Conservation (phyloP, 2,113 vertebrate species). For the Catharus bicknelli region DNA sequence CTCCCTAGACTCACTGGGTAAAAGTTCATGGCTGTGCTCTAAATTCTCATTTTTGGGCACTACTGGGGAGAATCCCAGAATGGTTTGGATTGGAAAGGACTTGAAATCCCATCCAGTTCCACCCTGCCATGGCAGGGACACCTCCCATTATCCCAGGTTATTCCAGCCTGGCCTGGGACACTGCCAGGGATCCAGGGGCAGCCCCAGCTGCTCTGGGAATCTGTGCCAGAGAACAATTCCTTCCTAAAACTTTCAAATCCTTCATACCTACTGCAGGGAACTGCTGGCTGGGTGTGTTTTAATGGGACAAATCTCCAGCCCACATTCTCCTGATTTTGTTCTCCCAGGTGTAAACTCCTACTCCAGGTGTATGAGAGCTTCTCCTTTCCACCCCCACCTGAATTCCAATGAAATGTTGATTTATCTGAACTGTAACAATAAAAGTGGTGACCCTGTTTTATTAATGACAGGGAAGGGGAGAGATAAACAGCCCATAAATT, state of each 20-base stretch:
- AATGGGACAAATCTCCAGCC: background rate
- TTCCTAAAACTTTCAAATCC: background rate
- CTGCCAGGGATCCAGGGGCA: background rate
- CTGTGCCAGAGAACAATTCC: background rate
- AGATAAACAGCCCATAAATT: conserved; percentile 9
- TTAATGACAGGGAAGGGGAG: background rate
- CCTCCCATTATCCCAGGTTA: background rate
- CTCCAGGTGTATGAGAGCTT: background rate
- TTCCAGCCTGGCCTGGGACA: background rate
- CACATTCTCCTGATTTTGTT: background rate
- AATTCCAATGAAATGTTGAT: background rate
- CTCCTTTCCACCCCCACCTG: background rate
- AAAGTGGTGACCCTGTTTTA: background rate
- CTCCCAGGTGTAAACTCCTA: background rate
- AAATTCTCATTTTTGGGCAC: background rate
- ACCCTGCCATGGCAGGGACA: background rate
- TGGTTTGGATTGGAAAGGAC: background rate
- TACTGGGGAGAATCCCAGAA: background rate
- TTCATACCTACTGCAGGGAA: accelerated
- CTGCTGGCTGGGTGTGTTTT: background rate
- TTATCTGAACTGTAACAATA: background rate
- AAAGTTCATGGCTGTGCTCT: too few species aligned
- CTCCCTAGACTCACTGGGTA: background rate
- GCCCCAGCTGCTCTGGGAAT: background rate
- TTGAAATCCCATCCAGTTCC: accelerated